Evolutionary conservation across 1,140 invertebrate species (phyloP).

Genomic region (Cheumatopsyche charites): DNA sequence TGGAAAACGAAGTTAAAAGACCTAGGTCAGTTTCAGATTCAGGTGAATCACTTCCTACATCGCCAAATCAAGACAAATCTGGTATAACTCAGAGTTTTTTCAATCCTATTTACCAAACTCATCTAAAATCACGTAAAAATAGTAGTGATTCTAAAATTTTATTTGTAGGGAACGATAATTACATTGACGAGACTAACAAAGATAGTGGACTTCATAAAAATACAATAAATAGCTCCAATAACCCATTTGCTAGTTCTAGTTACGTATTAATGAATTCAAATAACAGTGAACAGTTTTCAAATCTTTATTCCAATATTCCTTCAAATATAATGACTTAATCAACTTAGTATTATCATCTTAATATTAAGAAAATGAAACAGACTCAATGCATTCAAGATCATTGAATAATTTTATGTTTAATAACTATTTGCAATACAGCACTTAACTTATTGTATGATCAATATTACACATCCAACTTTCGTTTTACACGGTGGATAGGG

Average conservation of each 20-base stretch:
- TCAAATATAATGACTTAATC: too few relatives aligned
- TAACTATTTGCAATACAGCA: too few relatives aligned
- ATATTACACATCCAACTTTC: too few relatives aligned
- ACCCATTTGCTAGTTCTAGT: constrained; percentile 60
- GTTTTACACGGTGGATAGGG: too few relatives aligned
- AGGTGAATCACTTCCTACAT: constrained; percentile 52
- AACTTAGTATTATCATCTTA: too few relatives aligned
- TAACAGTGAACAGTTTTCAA: constrained; percentile 25
- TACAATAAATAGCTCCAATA: constrained; percentile 45
- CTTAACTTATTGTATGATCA: too few relatives aligned
- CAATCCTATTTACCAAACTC: constrained; percentile 51
- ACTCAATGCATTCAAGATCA: too few relatives aligned
- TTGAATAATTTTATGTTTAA: too few relatives aligned
- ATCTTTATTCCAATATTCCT: constrained; percentile 36
- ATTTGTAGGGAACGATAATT: constrained; percentile 62
- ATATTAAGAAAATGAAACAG: too few relatives aligned
- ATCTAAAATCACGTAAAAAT: constrained; percentile 50
- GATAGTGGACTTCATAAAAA: constrained; percentile 59
- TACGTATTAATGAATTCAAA: constrained; percentile 53
- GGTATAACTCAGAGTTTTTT: constrained; percentile 45
- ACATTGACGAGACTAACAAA: constrained; percentile 67
- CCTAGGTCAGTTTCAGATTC: constrained; percentile 57
- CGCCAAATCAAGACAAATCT: constrained; percentile 37
- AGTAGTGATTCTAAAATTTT: constrained; percentile 57
- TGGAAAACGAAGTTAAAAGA: constrained; percentile 55